Conservation (phyloP, 1,140 invertebrate species). For the Ceratosolen solmsi region DNA sequence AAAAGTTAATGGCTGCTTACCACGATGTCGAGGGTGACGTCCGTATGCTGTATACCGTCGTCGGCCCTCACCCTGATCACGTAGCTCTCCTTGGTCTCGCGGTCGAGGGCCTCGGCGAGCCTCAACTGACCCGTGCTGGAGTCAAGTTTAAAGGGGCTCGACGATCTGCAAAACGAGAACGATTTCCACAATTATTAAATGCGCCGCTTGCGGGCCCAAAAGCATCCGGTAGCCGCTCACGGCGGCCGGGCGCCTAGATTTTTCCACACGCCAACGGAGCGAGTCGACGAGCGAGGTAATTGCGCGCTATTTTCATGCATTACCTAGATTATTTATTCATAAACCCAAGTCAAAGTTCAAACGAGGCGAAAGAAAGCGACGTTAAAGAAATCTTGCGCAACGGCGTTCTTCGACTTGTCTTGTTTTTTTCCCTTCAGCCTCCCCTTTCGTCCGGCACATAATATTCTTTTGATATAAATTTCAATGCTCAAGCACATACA, state of each 20-base stretch:
- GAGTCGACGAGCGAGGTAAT: not conserved
- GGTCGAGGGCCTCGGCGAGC: constrained; percentile 85
- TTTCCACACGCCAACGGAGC: not conserved
- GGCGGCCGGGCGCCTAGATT: not conserved
- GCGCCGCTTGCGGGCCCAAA: not conserved
- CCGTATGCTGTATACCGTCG: constrained; percentile 89
- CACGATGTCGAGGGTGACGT: constrained; percentile 82
- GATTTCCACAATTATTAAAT: not conserved
- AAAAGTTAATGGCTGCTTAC: constrained; percentile 72
- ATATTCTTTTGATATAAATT: not conserved
- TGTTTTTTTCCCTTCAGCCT: not conserved
- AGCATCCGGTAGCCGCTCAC: not conserved
- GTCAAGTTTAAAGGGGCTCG: constrained; percentile 81
- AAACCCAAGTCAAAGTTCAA: constrained; percentile 1
- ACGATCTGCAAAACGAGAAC: constrained; percentile 53
- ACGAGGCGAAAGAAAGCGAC: not conserved
- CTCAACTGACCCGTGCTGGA: constrained; percentile 79
- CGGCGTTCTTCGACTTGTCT: not conserved
- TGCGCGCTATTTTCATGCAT: not conserved
- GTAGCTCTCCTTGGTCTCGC: constrained; percentile 88
- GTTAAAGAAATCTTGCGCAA: not conserved
- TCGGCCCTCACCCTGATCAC: constrained; percentile 86
- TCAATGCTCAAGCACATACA: not conserved
- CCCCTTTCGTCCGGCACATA: not conserved
- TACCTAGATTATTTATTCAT: not conserved